Conservation (phyloP, 1,140 invertebrate species). For the Pseudomyrmex pallidus region DNA sequence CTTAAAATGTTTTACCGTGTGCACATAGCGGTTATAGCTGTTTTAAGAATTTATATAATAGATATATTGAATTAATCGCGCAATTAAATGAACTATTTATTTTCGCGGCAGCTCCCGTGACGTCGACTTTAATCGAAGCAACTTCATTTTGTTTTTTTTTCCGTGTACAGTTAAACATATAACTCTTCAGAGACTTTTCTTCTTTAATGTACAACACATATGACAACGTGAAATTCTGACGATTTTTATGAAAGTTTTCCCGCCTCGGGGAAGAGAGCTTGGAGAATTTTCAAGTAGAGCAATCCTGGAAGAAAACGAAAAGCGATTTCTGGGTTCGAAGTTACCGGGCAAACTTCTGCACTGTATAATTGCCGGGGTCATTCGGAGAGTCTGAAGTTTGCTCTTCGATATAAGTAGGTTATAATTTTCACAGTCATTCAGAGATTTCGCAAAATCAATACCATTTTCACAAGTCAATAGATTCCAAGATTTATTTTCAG, state of each 20-base stretch:
- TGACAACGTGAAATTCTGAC: neutral
- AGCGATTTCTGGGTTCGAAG: constrained; percentile 4
- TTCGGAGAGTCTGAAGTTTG: constrained; percentile 1
- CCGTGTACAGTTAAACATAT: no score
- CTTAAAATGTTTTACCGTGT: no score
- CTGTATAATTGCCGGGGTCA: neutral
- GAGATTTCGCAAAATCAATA: neutral
- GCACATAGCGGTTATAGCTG: no score
- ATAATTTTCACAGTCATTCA: constrained; percentile 13
- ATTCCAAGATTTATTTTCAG: no score
- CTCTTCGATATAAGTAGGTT: neutral
- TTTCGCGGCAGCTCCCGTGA: no score
- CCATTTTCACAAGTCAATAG: neutral
- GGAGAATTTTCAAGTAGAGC: constrained; percentile 10
- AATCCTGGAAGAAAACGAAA: neutral
- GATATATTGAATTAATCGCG: no score
- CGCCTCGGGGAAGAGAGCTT: neutral
- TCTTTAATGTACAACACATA: neutral
- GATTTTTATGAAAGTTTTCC: constrained; percentile 9
- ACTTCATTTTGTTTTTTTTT: no score
- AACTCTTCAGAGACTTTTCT: neutral
- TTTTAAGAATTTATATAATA: no score
- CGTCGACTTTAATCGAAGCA: no score
- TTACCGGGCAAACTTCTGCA: constrained; percentile 12
- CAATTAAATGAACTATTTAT: no score